These are phyloP conservation scores for Quadroppia sp. DNA, from an alignment of 2,888 invertebrate species.

Conservation along the genomic window DNA sequence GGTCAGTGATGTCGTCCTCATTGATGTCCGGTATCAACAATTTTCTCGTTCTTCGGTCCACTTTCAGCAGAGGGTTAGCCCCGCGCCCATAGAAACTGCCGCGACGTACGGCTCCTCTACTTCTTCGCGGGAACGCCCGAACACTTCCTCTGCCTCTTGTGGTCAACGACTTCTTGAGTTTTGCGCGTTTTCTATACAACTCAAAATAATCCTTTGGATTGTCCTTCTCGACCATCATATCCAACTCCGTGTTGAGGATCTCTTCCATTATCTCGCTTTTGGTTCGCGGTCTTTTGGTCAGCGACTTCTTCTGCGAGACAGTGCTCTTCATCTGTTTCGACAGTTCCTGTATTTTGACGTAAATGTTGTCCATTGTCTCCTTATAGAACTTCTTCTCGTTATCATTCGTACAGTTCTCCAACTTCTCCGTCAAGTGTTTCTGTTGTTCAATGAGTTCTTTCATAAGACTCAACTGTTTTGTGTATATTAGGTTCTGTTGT, in stretches of 20 bases:
- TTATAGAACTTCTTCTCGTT: neutral
- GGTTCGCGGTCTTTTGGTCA: neutral
- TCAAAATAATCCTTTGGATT: neutral
- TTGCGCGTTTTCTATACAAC: neutral
- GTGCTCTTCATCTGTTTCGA: neutral
- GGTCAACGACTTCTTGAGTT: neutral
- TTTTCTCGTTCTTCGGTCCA: constrained; percentile 81
- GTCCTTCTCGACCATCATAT: neutral
- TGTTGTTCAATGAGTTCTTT: neutral
- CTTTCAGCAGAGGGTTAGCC: constrained; percentile 49
- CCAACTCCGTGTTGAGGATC: constrained; percentile 8
- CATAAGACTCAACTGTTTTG: constrained; percentile 1
- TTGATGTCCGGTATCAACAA: constrained; percentile 82
- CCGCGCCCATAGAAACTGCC: neutral
- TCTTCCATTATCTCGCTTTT: neutral
- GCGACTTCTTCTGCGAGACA: neutral
- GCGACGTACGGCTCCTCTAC: neutral
- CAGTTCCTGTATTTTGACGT: neutral
- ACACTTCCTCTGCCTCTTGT: neutral
- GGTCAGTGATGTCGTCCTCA: constrained; percentile 71
- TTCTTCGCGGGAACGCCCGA: neutral
- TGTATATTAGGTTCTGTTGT: neutral
- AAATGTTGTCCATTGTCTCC: neutral
- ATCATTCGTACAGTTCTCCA: constrained; percentile 19
- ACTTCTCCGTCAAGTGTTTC: constrained; percentile 30